These are phyloP conservation scores for Aphodius sticticus DNA, from an alignment of 2,888 invertebrate species.

Conservation along the genomic window DNA sequence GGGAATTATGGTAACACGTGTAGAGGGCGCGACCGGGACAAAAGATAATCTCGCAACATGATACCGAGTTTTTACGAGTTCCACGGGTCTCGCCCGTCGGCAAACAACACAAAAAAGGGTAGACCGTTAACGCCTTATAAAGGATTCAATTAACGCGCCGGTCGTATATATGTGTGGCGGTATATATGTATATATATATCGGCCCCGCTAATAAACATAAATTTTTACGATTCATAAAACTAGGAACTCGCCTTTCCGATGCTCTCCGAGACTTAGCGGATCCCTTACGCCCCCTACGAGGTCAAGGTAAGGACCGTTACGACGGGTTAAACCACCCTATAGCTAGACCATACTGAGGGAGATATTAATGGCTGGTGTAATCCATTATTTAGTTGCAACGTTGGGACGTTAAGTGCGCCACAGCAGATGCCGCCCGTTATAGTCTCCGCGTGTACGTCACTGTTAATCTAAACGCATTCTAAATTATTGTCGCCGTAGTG, in stretches of 20 bases:
- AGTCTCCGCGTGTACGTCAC: background rate
- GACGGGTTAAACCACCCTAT: background rate
- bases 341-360: background rate
- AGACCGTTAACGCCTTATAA: constrained; percentile 28
- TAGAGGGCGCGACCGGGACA: constrained; percentile 4
- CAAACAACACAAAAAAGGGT: constrained; percentile 15
- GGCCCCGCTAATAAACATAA: constrained; percentile 15
- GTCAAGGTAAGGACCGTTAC: constrained; percentile 14
- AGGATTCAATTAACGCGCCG: constrained; percentile 32
- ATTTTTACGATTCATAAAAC: constrained; percentile 22
- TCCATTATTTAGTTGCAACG: constrained; percentile 4
- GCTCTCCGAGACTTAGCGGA: background rate
- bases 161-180: constrained; percentile 14
- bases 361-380: background rate
- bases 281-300: background rate
- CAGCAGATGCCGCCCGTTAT: background rate
- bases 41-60: background rate
- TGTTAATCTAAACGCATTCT: background rate
- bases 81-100: background rate
- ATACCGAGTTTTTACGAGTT: background rate
- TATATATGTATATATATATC: background rate
- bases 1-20: background rate
- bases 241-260: constrained; percentile 19
- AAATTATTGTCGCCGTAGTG: background rate
- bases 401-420: background rate